Conservation (phyloP, 2,113 vertebrate genomes). For the Zosterops hypoxanthus region DNA sequence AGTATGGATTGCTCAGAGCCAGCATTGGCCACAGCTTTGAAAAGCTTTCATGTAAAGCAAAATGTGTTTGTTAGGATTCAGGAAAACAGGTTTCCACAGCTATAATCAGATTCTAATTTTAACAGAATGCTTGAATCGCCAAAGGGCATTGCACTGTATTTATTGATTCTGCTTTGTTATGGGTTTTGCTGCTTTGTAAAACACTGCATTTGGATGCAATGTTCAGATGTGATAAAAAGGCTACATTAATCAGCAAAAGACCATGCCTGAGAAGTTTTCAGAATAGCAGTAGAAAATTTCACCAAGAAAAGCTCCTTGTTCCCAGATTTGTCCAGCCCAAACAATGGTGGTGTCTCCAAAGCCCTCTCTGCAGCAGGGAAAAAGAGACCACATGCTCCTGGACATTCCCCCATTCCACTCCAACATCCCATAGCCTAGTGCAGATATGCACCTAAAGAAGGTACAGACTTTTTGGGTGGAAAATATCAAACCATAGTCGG, state of each 20-base stretch:
- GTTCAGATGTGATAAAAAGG: conserved; percentile 54
- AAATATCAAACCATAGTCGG: not conserved
- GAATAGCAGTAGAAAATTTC: conserved; percentile 2
- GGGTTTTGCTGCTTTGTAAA: conserved; percentile 50
- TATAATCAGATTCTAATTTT: conserved; percentile 64
- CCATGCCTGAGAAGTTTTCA: conserved; percentile 22
- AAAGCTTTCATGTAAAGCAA: conserved; percentile 54
- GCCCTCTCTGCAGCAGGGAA: not conserved
- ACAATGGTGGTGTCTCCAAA: not conserved
- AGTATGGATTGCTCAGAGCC: not conserved
- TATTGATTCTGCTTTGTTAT: conserved; percentile 66
- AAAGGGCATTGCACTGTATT: conserved; percentile 49
- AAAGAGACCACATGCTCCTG: not conserved
- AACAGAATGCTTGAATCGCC: conserved; percentile 32
- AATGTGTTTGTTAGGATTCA: conserved; percentile 47
- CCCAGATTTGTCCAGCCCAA: not conserved
- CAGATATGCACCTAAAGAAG: not conserved
- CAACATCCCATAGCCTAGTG: not conserved
- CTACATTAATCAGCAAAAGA: conserved; percentile 55
- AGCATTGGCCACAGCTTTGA: conserved; percentile 6
- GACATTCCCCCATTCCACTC: not conserved
- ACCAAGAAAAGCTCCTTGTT: not conserved
- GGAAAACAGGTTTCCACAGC: conserved; percentile 47
- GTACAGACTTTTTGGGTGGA: not conserved
- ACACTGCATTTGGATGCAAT: conserved; percentile 16